Conservation (phyloP, 1,140 invertebrate species). For the Coelopa frigida region DNA sequence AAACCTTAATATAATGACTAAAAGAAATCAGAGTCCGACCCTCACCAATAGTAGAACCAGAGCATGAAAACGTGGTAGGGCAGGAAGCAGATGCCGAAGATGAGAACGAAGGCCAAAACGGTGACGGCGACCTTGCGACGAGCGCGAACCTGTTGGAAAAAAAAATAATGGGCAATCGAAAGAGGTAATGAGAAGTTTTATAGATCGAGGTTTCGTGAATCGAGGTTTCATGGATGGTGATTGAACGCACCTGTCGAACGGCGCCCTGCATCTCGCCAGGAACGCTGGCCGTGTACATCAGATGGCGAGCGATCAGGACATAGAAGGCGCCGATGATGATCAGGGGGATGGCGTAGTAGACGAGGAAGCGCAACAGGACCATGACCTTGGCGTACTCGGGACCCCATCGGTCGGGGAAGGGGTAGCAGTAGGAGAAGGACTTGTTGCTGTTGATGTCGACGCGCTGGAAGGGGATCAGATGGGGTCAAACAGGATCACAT, state of each 20-base stretch:
- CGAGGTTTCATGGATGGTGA: conserved; percentile 1
- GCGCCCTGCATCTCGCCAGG: conserved; percentile 70
- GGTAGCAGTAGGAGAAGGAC: conserved; percentile 57
- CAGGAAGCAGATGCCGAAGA: conserved; percentile 86
- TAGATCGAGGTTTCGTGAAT: background rate
- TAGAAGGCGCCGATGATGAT: conserved; percentile 80
- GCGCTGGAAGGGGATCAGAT: conserved; percentile 16
- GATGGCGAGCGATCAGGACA: conserved; percentile 75
- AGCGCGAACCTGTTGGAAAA: conserved; percentile 62
- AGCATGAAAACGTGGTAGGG: conserved; percentile 79
- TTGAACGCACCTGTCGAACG: conserved; percentile 59
- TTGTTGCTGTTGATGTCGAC: conserved; percentile 32
- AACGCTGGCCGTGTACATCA: conserved; percentile 71
- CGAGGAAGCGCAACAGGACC: conserved; percentile 66
- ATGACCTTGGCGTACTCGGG: conserved; percentile 61
- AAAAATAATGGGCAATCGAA: conserved; percentile 3
- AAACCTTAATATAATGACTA: too few species aligned
- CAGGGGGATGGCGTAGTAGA: conserved; percentile 79
- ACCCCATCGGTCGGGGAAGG: conserved; percentile 67
- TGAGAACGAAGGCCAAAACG: conserved; percentile 80
- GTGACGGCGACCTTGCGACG: conserved; percentile 85
- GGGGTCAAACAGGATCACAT: too few species aligned
- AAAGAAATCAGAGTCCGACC: conserved; percentile 14
- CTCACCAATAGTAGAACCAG: conserved; percentile 73
- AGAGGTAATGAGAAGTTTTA: background rate